Percentiles rank a stretch among this genome's conserved stretches.
Conservation (phyloP, 1,140 invertebrate species). For the Yoshiicerus persimilis region DNA sequence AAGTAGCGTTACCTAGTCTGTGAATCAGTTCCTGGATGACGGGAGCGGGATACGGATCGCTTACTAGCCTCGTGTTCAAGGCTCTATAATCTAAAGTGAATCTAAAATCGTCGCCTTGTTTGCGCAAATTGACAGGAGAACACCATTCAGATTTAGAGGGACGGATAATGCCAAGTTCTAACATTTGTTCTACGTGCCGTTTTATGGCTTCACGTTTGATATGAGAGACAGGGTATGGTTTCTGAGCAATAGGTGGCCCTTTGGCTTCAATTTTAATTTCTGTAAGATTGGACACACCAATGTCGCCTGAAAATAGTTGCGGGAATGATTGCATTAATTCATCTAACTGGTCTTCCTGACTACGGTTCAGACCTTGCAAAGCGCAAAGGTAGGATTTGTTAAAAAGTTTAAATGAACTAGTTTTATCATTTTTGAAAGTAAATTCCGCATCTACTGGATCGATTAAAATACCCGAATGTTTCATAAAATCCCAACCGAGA, state of each 20-base stretch:
- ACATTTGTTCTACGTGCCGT: constrained; percentile 42
- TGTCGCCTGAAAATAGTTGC: not conserved
- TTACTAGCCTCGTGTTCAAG: constrained; percentile 55
- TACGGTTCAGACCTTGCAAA: not conserved
- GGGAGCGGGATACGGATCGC: constrained; percentile 54
- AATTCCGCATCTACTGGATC: not conserved
- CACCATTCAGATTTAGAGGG: constrained; percentile 47
- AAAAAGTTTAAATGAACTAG: too few relatives aligned
- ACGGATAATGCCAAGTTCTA: constrained; percentile 52
- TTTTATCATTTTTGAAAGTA: not conserved
- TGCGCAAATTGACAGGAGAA: not conserved
- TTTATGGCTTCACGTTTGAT: not conserved
- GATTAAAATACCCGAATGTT: not conserved
- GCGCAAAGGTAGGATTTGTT: not conserved
- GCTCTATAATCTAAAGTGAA: constrained; percentile 54
- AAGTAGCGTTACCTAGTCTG: constrained; percentile 54
- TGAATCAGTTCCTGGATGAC: constrained; percentile 51
- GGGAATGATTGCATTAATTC: not conserved
- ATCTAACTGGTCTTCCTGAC: not conserved
- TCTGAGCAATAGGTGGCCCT: not conserved
- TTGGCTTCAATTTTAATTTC: not conserved
- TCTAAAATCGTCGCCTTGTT: constrained; percentile 26
- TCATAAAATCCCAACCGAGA: not conserved
- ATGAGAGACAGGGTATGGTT: not conserved
- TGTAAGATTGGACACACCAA: not conserved